Evolutionary conservation across 2,113 vertebrate species (phyloP), one percentile per base, ranked within the genome.

Genomic region (Asarcornis scutulata): DNA sequence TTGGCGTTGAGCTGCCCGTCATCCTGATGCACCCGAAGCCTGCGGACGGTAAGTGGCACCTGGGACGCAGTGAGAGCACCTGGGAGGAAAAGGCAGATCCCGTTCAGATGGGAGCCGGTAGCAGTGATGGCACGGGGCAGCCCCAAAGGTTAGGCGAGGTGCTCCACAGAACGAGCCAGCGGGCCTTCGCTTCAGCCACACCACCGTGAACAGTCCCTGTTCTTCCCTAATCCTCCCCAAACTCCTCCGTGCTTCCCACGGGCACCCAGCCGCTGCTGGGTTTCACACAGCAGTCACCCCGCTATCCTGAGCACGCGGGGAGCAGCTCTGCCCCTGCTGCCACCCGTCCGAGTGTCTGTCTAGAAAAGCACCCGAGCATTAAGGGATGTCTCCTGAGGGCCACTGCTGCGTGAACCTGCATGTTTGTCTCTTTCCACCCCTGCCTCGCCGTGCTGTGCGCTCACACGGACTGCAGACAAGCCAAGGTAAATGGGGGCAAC

Each of bases 21-120:
- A 97, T 97, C 58, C 97, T 99, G 95, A 99, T 99, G 98, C 98
- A 99, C 77, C 98, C 98, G 9, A 99, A 99, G 93, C 98, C 99
- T n/a, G 91, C 88, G 13, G 98, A 98, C 15, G 15, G 97, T 98
- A 29, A 97, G 96, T 94, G 38, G 26, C 2, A 3, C 59, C 55
- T 15, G 44, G 73, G 67, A 23, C 17, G 17, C 36, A 27, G 26
- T 46, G 0, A 0, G n/a, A 38, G 64, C 5, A 2, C 6, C 2
- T 22, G 0, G 48, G 3, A 64, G 38, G 44, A 50, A 50, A 22
- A 62, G 29, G 31, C 63, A 44, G 50, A 20, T 22, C 50, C 74
- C 2, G 0, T 44, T 75, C 14, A 5, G 40, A 55, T 31, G 31
- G 40, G 17, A 62, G 29, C 26, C 17, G 22, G 27, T 50, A 34